Conservation (phyloP, 2,113 vertebrate species). For the Eurypyga helias region DNA sequence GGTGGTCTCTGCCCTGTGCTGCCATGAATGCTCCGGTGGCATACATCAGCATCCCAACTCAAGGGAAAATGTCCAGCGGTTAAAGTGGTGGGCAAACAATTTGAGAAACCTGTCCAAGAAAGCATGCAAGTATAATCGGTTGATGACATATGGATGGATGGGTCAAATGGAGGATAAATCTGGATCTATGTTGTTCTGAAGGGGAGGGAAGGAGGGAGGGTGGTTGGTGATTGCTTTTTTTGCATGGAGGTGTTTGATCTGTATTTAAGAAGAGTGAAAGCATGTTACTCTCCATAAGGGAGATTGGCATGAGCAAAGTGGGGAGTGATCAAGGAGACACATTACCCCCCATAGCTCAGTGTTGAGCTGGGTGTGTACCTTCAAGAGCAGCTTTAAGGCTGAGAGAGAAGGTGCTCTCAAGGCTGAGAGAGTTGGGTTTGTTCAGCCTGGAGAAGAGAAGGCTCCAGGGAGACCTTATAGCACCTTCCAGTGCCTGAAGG, state of each 20-base stretch:
- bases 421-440: too few species aligned
- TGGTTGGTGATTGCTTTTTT: background rate
- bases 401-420: too few species aligned
- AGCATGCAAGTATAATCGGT: accelerated
- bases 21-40: accelerated
- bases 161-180: background rate
- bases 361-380: background rate
- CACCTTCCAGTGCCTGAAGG: too few species aligned
- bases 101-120: background rate
- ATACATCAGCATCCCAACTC: background rate
- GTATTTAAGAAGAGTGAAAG: background rate
- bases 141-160: background rate
- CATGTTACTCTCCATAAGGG: background rate
- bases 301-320: background rate
- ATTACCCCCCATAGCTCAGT: background rate
- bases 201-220: background rate
- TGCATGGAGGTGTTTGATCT: background rate
- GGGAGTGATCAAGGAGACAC: background rate
- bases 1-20: background rate
- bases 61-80: background rate
- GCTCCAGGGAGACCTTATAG: too few species aligned
- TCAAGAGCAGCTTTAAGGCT: background rate
- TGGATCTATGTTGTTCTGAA: background rate
- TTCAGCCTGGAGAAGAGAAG: too few species aligned
- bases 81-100: background rate